Base-by-base conservation (phyloP, 2,113 vertebrate genomes). In the Nothoprocta pentlandii region DNA sequence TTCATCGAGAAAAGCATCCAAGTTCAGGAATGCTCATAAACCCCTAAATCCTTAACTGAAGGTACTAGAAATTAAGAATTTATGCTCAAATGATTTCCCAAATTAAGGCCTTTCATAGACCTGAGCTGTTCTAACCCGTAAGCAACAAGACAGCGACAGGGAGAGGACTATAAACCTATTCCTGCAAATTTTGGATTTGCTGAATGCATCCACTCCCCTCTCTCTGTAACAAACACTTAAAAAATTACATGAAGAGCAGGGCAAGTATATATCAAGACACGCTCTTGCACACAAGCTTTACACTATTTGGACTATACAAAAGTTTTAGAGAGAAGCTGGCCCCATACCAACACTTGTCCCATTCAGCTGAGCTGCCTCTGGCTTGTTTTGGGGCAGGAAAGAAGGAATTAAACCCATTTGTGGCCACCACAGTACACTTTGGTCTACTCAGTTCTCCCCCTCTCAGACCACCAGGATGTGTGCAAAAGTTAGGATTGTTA, bases 261-360 rank as follows among this genome's bases (percentile, higher is more conserved):
- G 41, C 32, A 53, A 89, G 63, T 16, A 8, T 3, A 23, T n/a
- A 51, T 16, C 0, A 1, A 80, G 61, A 51, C 32, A 36, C 44
- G 64, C 9, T 68, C 75, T 78, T 86, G 76, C 2, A 4, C 51
- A 12, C 0, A 1, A 42, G 46, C 19, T 81, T 81, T 84, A 61
- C 66, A 54, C 71, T 12, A 34, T 80, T 85, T 39, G 61, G 85
- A 25, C 79, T 68, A 21, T 11, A 71, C 39, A 74, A 61, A 58
- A 64, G 46, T 83, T 94, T 86, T 67, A 90, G 63, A 85, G 69
- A 83, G 68, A 56, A 80, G 34, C 34, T 90, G 87, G 76, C 95
- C n/a, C 6, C 42, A 54, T 44, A 85, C 68, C 90, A 95, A 7
- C 6, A 13, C 30, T 88, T 78, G 34, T 93, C 76, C 75, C 49